These are phyloP conservation scores for Willisornis vidua DNA, from an alignment of 2,113 vertebrate genomes.

Conservation along the genomic window DNA sequence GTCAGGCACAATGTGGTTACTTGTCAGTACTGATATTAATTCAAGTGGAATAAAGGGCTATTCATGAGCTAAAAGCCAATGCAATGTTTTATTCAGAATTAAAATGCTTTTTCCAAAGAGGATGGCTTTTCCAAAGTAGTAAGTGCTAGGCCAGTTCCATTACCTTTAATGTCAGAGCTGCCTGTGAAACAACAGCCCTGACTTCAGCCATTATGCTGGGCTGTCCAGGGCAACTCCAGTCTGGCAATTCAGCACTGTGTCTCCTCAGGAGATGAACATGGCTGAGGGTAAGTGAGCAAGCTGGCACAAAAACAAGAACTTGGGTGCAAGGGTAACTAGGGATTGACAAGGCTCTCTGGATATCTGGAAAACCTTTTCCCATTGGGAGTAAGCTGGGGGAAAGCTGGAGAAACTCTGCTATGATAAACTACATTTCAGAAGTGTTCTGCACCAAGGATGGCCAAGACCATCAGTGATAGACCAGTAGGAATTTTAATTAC, in stretches of 20 bases:
- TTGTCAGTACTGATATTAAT: conserved; percentile 2
- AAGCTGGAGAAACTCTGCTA: neutral
- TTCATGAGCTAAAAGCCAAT: conserved; percentile 50
- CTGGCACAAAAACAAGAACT: neutral
- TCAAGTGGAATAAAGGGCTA: conserved; percentile 39
- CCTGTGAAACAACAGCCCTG: neutral
- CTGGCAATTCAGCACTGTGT: neutral
- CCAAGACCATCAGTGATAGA: neutral
- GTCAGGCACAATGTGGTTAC: conserved; percentile 10
- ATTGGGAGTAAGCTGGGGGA: neutral
- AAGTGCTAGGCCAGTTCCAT: neutral
- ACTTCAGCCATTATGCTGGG: neutral
- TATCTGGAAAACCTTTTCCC: neutral
- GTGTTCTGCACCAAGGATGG: neutral
- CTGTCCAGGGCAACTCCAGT: neutral
- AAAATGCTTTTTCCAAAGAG: conserved; percentile 39
- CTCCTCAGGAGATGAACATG: neutral
- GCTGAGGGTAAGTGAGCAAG: neutral
- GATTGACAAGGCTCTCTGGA: neutral
- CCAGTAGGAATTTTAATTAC: neutral
- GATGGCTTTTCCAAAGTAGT: neutral
- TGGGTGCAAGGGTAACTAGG: neutral
- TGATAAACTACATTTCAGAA: neutral
- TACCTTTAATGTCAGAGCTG: neutral
- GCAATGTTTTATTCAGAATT: conserved; percentile 59